A percentile compares a stretch with the other conserved stretches of the same genome.
phyloP scores from a whole-genome alignment of 2,797 vertebrate species.

The Erpetoichthys calabaricus region DNA sequence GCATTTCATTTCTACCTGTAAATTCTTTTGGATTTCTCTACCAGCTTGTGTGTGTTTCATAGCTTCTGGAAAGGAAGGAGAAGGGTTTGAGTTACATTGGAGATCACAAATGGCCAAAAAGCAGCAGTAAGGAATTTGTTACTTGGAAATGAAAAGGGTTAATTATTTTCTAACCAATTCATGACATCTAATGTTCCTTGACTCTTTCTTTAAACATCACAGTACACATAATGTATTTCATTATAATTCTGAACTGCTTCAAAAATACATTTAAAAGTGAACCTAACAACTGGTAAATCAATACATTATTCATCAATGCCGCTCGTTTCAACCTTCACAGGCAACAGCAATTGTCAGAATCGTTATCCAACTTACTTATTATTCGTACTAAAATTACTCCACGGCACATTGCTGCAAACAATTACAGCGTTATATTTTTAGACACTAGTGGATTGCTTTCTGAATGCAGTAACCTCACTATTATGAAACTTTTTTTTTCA shows the following conservation, averaged over 20 bases:
- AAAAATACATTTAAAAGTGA: not conserved
- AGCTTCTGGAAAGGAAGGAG: too few relatives aligned
- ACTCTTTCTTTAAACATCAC: not conserved
- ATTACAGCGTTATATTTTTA: slow-evolving; percentile 7
- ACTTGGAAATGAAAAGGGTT: too few relatives aligned
- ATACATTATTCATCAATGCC: slow-evolving; percentile 3
- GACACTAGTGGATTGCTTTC: slow-evolving; percentile 14
- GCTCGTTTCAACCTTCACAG: slow-evolving; percentile 1
- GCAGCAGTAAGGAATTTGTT: too few relatives aligned
- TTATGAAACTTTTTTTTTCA: too few relatives aligned
- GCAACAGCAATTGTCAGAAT: not conserved
- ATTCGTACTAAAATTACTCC: not conserved
- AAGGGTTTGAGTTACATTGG: too few relatives aligned
- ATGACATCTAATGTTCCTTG: not conserved
- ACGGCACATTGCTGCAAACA: slow-evolving; percentile 1
- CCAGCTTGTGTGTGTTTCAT: too few relatives aligned
- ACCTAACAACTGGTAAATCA: slow-evolving; percentile 1
- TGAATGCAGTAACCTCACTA: too few relatives aligned
- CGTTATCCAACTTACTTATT: slow-evolving; percentile 5
- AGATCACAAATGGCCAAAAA: too few relatives aligned
- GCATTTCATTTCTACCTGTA: too few relatives aligned
- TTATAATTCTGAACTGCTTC: not conserved
- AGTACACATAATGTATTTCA: not conserved
- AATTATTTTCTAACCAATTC: too few relatives aligned
- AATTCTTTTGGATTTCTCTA: too few relatives aligned